Evolutionary conservation across 2,888 invertebrate genomes (phyloP), one percentile per base, ranked within the genome.

Genomic region (Germaria angustata): DNA sequence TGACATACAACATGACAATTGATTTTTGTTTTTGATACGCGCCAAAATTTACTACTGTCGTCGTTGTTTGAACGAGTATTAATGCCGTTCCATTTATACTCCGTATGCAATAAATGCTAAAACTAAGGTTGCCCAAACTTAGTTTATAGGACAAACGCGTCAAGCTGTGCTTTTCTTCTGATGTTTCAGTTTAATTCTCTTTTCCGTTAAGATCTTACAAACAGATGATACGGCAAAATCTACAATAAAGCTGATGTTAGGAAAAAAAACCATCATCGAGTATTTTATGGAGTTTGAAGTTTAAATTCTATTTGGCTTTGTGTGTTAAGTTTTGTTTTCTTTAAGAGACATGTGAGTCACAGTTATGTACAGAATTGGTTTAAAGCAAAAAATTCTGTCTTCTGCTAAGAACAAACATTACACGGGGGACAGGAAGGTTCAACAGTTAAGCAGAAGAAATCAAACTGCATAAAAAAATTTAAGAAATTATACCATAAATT

Each of bases 1-100:
- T 89, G 87, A 86, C 88, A 86, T 87, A 87, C 88, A 88, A 88
- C 88, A 88, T 88, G 88, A 88, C 88, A 88, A 88, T 88, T 89
- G 89, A 88, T 89, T 89, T 89, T 86, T 88, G 87, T 88, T 87
- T 87, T 88, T 87, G 89, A 89, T 89, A 88, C 87, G 88, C 87
- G 88, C 86, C 87, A 86, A 86, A 88, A 88, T 87, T 87, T 88
- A 87, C 87, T 86, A 86, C 87, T 85, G 86, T 84, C 88, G 85
- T 84, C 80, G 55, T 81, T 73, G 78, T 61, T 68, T 65, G 49
- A 75, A 78, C 68, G 59, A 51, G 51, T 44, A 63, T 57, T 36
- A 44, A 13, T 53, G 53, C 34, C 53, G 28, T 65, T 65, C 36
- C 32, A 61, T 55, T 34, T 57, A 39, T 17, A 46, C 7, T 20